A percentile compares a stretch with the other conserved stretches of the same genome.
Evolutionary conservation across 1,140 invertebrate genomes (phyloP).

Genomic region (Lethrus apterus): DNA sequence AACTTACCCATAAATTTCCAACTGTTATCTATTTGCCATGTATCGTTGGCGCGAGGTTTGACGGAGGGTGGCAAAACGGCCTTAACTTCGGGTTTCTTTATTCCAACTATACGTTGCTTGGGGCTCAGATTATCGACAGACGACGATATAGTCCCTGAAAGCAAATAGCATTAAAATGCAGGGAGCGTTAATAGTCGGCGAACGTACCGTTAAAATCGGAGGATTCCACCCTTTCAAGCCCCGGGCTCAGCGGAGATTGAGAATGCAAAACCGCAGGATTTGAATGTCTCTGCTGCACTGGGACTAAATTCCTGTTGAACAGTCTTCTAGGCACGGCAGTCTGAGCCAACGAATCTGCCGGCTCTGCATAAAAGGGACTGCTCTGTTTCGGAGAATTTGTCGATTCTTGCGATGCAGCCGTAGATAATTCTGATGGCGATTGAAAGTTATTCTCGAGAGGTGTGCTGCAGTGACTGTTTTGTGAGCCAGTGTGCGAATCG

Average conservation of each 20-base stretch:
- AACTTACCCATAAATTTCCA: conserved; percentile 77
- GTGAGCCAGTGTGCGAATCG: conserved; percentile 30
- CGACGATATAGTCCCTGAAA: conserved; percentile 47
- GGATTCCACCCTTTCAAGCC: conserved; percentile 52
- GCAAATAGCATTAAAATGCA: neutral
- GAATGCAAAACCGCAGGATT: conserved; percentile 53
- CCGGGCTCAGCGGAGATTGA: conserved; percentile 41
- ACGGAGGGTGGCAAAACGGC: conserved; percentile 63
- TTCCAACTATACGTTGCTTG: conserved; percentile 36
- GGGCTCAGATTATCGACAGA: conserved; percentile 62
- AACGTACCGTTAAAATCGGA: conserved; percentile 43
- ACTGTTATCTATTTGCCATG: conserved; percentile 77
- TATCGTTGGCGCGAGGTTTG: conserved; percentile 52
- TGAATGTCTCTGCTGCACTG: conserved; percentile 49
- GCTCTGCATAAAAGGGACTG: conserved; percentile 88
- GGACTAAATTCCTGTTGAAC: conserved; percentile 24
- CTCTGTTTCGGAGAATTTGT: conserved; percentile 49
- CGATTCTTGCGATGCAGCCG: conserved; percentile 8
- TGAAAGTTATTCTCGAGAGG: conserved; percentile 21
- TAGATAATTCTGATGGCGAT: conserved; percentile 19
- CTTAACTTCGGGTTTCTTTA: conserved; percentile 55
- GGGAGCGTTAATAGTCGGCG: neutral
- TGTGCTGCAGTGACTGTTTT: conserved; percentile 30
- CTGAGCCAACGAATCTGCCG: conserved; percentile 72
- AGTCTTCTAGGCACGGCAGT: conserved; percentile 26